phyloP scores from a whole-genome alignment of 2,797 vertebrate species.

The Notolepis coatsorum region DNA sequence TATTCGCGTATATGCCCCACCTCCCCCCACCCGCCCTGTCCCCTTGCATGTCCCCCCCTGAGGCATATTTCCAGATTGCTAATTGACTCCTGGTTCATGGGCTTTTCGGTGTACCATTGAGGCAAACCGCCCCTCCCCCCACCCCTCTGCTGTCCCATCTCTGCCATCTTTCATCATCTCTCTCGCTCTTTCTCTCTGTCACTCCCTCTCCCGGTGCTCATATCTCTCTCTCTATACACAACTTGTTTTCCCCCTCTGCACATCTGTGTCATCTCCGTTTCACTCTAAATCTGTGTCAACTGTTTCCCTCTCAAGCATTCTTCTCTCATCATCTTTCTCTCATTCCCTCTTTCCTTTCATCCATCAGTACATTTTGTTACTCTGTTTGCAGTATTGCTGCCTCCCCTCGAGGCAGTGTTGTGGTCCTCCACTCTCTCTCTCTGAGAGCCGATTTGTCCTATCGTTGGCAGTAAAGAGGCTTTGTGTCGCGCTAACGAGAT shows the following conservation, averaged over 20 bases:
- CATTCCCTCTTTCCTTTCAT: background rate
- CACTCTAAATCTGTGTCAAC: constrained; percentile 9
- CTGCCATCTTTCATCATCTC: background rate
- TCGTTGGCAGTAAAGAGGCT: constrained; percentile 83
- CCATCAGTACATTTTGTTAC: background rate
- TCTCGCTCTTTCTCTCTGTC: constrained; percentile 2
- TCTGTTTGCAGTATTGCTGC: constrained; percentile 37
- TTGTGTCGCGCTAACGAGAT: constrained; percentile 80
- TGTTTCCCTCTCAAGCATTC: constrained; percentile 4
- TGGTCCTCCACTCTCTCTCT: constrained; percentile 36
- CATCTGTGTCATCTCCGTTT: background rate
- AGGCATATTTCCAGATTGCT: constrained; percentile 77
- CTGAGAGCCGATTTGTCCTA: constrained; percentile 76
- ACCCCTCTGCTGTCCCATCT: background rate
- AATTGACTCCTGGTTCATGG: constrained; percentile 77
- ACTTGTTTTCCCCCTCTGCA: background rate
- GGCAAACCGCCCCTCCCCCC: background rate
- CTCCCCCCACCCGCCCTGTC: background rate
- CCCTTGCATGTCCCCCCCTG: background rate
- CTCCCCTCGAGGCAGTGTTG: constrained; percentile 41
- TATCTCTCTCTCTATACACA: background rate
- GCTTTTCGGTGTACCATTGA: constrained; percentile 51
- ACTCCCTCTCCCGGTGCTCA: constrained; percentile 22
- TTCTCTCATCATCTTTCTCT: background rate
- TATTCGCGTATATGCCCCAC: background rate